Base-by-base conservation (phyloP, 2,113 vertebrate genomes). In the Silurus glanis region DNA sequence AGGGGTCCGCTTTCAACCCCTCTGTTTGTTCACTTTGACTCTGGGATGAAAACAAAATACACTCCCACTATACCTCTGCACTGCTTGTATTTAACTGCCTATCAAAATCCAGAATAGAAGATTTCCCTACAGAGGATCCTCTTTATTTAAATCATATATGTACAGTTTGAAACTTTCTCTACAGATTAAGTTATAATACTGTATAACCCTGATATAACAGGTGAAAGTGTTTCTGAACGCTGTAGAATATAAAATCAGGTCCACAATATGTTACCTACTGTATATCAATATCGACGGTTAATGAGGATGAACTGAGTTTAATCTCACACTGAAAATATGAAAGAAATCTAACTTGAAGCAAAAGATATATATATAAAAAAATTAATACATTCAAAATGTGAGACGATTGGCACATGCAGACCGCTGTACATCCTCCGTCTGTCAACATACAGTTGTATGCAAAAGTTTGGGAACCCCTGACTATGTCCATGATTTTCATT, bases 1-100 rank as follows among this genome's bases (percentile, higher is more conserved):
- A 90, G 84, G 69, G 90, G 88, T 85, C 90, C 89, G 84, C 88
- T 90, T 89, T 90, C 82, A 91, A 83, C 90, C 87, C 80, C 80
- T 90, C 88, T 88, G 89, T 92, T 91, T 90, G 86, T 88, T 91
- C 69, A 87, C 88, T 89, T 83, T 89, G 90, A 83, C 64, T 89
- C 67, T 86, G 88, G 85, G 86, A 85, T 84, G 75, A 80, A 87
- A 88, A 88, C 86, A 9, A 23, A 14, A 6, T 12, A 9, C 61
- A 25, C 62, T 64, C 61, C 37, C 23, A n/a, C 61, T 64, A 61
- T 25, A 61, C 21, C 10, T 25, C 78, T 2, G 9, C 78, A 80
- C n/a, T 17, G 56, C 28, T 21, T 23, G 49, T 82, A 82, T 66
- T 25, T 25, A 25, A 45, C 5, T 17, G 8, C 78, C 12, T 45